Evolutionary conservation across 2,113 vertebrate species (phyloP).

Genomic region (Apteryx mantelli): DNA sequence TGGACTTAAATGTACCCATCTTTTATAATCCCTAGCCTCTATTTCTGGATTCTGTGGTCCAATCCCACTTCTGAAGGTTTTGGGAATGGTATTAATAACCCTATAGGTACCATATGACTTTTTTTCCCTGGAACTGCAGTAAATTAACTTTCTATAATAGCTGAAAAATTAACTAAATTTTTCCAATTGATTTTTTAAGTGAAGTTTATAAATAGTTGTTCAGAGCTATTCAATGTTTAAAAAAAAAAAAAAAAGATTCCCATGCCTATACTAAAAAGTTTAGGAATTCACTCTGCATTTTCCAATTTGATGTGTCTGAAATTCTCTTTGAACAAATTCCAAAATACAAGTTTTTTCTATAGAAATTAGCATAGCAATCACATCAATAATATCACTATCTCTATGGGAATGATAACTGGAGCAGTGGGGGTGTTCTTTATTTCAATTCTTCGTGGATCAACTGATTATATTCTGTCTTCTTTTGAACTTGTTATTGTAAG

Average conservation of each 20-base stretch:
- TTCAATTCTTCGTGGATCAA: constrained; percentile 95
- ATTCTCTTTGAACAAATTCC: constrained; percentile 90
- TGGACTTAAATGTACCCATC: constrained; percentile 41
- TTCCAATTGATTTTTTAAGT: constrained; percentile 10
- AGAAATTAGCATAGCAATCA: constrained; percentile 94
- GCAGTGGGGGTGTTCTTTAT: constrained; percentile 95
- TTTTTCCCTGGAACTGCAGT: background rate
- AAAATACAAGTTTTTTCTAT: constrained; percentile 85
- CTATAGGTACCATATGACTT: background rate
- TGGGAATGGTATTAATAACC: constrained; percentile 8
- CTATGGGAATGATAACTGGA: constrained; percentile 93
- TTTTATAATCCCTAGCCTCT: constrained; percentile 15
- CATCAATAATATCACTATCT: constrained; percentile 95
- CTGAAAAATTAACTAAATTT: background rate
- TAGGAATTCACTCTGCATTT: constrained; percentile 85
- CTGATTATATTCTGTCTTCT: constrained; percentile 93
- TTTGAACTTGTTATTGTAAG: constrained; percentile 99
- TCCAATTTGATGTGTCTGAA: constrained; percentile 88
- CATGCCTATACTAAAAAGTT: constrained; percentile 85
- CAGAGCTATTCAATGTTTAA: constrained; percentile 57
- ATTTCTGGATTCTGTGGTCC: background rate
- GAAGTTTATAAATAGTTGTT: constrained; percentile 52
- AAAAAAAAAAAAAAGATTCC: constrained; percentile 78
- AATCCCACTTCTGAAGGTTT: background rate
- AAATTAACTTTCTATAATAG: constrained; percentile 24